These are phyloP conservation scores for Datnioides undecimradiatus DNA, from an alignment of 2,113 vertebrate species.

Conservation along the genomic window DNA sequence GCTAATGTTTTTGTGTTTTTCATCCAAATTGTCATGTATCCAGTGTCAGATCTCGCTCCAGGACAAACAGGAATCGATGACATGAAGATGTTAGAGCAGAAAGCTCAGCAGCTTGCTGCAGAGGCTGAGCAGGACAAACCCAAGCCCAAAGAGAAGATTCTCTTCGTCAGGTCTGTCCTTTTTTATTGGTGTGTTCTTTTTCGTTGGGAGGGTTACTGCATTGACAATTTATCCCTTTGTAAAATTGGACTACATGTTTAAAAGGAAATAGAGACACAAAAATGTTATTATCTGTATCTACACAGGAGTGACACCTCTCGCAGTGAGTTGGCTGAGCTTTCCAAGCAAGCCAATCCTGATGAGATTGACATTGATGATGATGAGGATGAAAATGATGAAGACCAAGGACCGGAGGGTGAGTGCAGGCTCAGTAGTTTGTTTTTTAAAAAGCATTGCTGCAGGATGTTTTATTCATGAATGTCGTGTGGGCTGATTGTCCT, in stretches of 20 bases:
- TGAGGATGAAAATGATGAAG: slow-evolving; percentile 85
- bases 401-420: slow-evolving; percentile 90
- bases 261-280: neutral
- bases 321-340: slow-evolving; percentile 89
- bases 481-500: slow-evolving; percentile 7
- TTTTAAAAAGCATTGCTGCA: slow-evolving; percentile 10
- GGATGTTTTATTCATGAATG: neutral
- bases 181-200: neutral
- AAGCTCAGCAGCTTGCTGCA: slow-evolving; percentile 89
- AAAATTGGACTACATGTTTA: neutral
- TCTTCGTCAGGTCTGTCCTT: slow-evolving; percentile 89
- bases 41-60: slow-evolving; percentile 91
- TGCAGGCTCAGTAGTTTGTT: neutral
- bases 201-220: too few species aligned
- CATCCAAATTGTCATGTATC: slow-evolving; percentile 7
- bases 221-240: neutral
- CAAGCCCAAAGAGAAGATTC: slow-evolving; percentile 91
- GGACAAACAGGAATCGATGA: slow-evolving; percentile 91
- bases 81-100: slow-evolving; percentile 94
- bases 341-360: slow-evolving; percentile 92
- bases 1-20: neutral
- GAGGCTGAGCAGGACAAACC: slow-evolving; percentile 90
- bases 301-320: slow-evolving; percentile 91
- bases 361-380: slow-evolving; percentile 93
- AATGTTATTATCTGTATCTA: neutral